These are phyloP conservation scores for Xylocopa sonorina DNA, from an alignment of 1,140 invertebrate species.

Conservation along the genomic window DNA sequence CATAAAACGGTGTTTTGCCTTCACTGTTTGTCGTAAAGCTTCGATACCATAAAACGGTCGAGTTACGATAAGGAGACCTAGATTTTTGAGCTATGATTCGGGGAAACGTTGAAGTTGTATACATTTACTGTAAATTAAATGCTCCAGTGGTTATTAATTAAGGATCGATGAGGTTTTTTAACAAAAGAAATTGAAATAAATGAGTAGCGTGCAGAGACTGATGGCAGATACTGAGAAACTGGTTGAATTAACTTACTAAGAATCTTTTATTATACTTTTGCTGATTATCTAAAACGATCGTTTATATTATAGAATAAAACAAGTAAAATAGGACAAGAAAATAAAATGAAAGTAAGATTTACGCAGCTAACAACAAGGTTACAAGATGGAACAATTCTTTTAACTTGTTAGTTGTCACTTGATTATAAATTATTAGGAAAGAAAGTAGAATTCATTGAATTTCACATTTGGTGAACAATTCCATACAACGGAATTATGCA, in stretches of 20 bases:
- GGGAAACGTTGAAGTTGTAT: neutral
- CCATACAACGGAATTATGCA: too few species aligned
- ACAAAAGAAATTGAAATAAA: neutral
- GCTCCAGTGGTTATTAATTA: constrained; percentile 8
- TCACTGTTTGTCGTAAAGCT: constrained; percentile 35
- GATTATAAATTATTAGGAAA: too few species aligned
- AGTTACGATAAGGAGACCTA: neutral
- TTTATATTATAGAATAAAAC: too few species aligned
- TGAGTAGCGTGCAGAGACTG: neutral
- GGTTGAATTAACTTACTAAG: neutral
- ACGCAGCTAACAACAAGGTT: too few species aligned
- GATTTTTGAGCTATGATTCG: neutral
- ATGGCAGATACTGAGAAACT: neutral
- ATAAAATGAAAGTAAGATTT: too few species aligned
- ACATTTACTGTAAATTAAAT: neutral
- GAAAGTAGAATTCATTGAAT: too few species aligned
- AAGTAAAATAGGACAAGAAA: too few species aligned
- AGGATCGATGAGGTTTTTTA: constrained; percentile 4
- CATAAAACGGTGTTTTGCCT: constrained; percentile 26
- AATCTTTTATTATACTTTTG: neutral
- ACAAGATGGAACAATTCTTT: too few species aligned
- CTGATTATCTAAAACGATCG: neutral
- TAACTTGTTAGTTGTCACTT: too few species aligned
- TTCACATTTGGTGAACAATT: too few species aligned
- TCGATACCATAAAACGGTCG: neutral